Percentiles rank a stretch among this genome's conserved stretches.
Evolutionary conservation across 2,888 invertebrate species (phyloP).

Genomic region (Cyrtodaria siliqua): DNA sequence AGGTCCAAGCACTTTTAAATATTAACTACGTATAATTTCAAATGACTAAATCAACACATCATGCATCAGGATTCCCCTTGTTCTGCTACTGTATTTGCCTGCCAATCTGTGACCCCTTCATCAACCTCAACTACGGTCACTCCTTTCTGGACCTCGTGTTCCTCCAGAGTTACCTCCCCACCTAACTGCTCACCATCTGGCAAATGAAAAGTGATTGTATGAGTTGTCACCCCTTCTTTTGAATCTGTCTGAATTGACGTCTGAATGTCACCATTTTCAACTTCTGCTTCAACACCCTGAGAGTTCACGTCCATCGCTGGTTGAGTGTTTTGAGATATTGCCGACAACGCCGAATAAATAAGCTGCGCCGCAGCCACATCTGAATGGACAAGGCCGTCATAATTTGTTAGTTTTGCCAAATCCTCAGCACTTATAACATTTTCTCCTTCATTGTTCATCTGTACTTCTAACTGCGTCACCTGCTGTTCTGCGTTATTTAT

Average conservation of each 20-base stretch:
- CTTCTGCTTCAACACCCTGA: slow-evolving; percentile 29
- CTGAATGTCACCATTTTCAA: slow-evolving; percentile 48
- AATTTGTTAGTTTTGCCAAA: slow-evolving; percentile 72
- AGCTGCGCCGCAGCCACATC: slow-evolving; percentile 76
- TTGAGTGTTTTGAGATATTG: slow-evolving; percentile 70
- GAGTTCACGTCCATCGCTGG: slow-evolving; percentile 33
- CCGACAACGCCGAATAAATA: slow-evolving; percentile 78
- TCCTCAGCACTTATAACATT: slow-evolving; percentile 78
- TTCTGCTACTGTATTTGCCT: too few species aligned
- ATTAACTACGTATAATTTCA: too few species aligned
- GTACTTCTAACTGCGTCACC: slow-evolving; percentile 53
- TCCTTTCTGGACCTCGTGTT: neutral
- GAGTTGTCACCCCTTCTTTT: slow-evolving; percentile 74
- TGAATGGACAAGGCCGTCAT: slow-evolving; percentile 68
- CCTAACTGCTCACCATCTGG: slow-evolving; percentile 44
- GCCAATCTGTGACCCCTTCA: neutral
- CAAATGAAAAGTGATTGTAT: slow-evolving; percentile 77
- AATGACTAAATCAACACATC: too few species aligned
- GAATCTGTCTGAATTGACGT: slow-evolving; percentile 61
- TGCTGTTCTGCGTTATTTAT: slow-evolving; percentile 11
- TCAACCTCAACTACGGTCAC: slow-evolving; percentile 19
- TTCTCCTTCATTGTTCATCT: slow-evolving; percentile 73
- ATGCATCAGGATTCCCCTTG: too few species aligned
- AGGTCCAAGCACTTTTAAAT: too few species aligned
- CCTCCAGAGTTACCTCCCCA: slow-evolving; percentile 32